A percentile compares a stretch with the other conserved stretches of the same genome.
These are phyloP conservation scores for Diploptera punctata DNA, from an alignment of 2,888 invertebrate genomes.

Conservation along the genomic window DNA sequence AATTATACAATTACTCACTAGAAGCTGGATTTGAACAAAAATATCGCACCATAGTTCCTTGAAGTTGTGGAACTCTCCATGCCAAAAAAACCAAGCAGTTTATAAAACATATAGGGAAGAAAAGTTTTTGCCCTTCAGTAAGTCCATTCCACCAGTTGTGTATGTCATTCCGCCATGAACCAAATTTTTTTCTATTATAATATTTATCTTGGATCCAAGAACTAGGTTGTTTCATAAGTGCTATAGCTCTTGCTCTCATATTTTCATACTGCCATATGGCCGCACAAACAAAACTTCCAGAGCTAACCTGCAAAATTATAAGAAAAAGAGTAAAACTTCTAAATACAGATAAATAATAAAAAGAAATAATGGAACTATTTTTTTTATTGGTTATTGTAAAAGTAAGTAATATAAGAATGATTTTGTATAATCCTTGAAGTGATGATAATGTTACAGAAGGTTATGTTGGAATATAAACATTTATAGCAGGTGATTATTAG, in stretches of 20 bases:
- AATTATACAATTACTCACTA: conserved; percentile 60
- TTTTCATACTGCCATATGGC: conserved; percentile 90
- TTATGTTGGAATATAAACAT: too few relatives aligned
- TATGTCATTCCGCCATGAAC: conserved; percentile 51
- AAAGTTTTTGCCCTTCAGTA: conserved; percentile 76
- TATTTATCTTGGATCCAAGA: conserved; percentile 32
- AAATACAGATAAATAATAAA: too few relatives aligned
- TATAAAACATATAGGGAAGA: conserved; percentile 77
- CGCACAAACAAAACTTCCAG: conserved; percentile 74
- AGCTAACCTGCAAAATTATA: conserved; percentile 64
- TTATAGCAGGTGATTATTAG: too few relatives aligned
- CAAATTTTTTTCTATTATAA: conserved; percentile 22
- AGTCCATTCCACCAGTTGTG: conserved; percentile 76
- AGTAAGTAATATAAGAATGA: too few relatives aligned
- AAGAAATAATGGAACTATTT: too few relatives aligned
- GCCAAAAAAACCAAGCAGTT: conserved; percentile 82
- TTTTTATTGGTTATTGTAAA: too few relatives aligned
- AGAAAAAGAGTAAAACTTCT: conserved; percentile 5
- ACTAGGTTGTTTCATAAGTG: conserved; percentile 27
- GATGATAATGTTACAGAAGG: too few relatives aligned
- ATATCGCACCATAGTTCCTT: conserved; percentile 79
- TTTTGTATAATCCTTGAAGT: too few relatives aligned
- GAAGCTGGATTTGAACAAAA: conserved; percentile 85
- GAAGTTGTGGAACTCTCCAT: conserved; percentile 78
- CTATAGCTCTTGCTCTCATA: conserved; percentile 52